Base-by-base conservation (phyloP, 2,113 vertebrate genomes). In the Haplochromis vanheusdeni region DNA sequence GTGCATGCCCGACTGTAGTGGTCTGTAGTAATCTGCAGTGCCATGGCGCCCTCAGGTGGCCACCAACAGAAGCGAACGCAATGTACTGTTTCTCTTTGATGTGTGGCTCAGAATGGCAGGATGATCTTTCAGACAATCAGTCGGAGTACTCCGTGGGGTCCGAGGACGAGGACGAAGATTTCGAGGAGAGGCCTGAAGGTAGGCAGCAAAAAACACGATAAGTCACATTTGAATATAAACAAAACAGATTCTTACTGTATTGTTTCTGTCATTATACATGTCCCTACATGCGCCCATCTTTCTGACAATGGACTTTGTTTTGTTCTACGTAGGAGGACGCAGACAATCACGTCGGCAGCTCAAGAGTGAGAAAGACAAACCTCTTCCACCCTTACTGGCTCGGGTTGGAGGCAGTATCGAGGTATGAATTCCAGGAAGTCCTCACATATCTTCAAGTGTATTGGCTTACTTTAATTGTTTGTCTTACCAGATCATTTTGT, bases 131-230 rank as follows among this genome's bases (percentile, higher is more conserved):
- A 21, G 98, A 99, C 95, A 99, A 99, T 96, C 99, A 99, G 95
- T 99, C 99, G 0, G 98, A 99, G 90, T 99, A 99, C 88, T 99
- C 99, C 65, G 97, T 99, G 16, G 99, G 98, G 91, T 99, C 99
- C 1, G 99, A 99, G 96, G 98, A 99, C 3, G 98, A 99, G 95
- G 99, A 99, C 49, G 99, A 99, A 96, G 98, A 99, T 92, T 99
- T 99, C 65, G 98, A 99, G 91, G 99, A 99, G 91, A 97, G 98
- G 82, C 98, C 98, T 2, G 98, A 99, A 96, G 99, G 99, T 96
- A 96, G 95, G n/a, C 26, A 5, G 14, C 26, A 31, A 19, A 31
- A 55, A 58, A 58, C 52, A 33, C 28, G 3, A 40, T 35, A 28
- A 17, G 7, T 3, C 10, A 16, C 19, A 7, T 19, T 68, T 8